Evolutionary conservation across 2,113 vertebrate species (phyloP).

Genomic region (Urocolius indicus): DNA sequence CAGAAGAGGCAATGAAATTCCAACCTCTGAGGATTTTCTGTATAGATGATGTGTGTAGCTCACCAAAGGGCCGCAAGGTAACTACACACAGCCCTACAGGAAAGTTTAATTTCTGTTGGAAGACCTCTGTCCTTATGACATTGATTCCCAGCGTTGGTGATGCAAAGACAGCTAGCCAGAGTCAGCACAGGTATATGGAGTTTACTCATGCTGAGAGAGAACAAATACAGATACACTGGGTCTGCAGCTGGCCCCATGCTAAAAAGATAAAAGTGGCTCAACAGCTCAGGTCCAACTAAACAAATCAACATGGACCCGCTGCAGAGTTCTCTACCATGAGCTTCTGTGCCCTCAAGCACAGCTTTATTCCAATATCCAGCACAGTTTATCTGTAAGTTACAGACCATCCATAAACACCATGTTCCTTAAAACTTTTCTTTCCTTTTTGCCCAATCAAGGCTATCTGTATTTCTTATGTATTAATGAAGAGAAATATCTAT

Average conservation of each 20-base stretch:
- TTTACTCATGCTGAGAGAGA: neutral
- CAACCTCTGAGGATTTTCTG: neutral
- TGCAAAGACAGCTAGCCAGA: neutral
- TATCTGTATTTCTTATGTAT: neutral
- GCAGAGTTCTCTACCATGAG: neutral
- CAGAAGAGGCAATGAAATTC: neutral
- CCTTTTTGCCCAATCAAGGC: neutral
- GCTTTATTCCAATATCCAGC: neutral
- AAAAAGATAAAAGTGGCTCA: neutral
- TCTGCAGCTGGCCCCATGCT: neutral
- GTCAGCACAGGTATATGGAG: neutral
- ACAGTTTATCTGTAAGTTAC: neutral
- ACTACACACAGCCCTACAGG: neutral
- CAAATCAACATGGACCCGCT: neutral
- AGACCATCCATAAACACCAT: neutral
- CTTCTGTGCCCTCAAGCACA: neutral
- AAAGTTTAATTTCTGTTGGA: neutral
- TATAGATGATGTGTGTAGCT: neutral
- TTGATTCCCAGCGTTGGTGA: rapidly evolving
- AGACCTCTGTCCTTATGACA: neutral
- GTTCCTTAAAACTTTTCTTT: neutral
- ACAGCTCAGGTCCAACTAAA: neutral
- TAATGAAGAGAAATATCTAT: neutral
- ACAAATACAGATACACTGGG: rapidly evolving
- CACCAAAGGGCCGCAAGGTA: neutral